Conservation (phyloP, 2,797 vertebrate genomes). For the Betta splendens region DNA sequence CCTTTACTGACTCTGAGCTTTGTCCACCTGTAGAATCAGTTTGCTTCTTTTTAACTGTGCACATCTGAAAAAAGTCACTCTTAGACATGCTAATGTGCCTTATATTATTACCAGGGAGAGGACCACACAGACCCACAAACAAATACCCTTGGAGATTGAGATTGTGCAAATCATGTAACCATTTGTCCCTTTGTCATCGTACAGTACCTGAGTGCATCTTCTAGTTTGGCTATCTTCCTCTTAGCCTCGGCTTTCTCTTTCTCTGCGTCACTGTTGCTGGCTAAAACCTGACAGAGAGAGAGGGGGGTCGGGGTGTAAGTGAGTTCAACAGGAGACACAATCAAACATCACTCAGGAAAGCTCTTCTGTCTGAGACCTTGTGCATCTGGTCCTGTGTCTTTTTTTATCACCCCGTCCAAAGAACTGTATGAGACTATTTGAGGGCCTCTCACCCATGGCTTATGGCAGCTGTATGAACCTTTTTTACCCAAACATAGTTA, state of each 20-base stretch:
- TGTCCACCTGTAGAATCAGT: background rate
- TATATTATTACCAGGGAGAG: background rate
- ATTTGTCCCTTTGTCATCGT: slow-evolving; percentile 15
- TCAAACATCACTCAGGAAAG: slow-evolving; percentile 67
- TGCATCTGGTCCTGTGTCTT: slow-evolving; percentile 59
- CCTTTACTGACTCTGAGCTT: background rate
- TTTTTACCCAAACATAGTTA: too few species aligned
- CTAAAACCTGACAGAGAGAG: slow-evolving; percentile 78
- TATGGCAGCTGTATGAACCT: slow-evolving; percentile 62
- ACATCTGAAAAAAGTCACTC: slow-evolving; percentile 1
- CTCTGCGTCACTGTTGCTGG: slow-evolving; percentile 82
- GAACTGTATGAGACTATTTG: slow-evolving; percentile 47
- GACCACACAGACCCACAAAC: slow-evolving; percentile 1
- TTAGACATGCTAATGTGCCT: background rate
- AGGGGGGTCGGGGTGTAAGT: slow-evolving; percentile 23
- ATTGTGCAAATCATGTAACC: background rate
- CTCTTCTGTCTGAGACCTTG: slow-evolving; percentile 53
- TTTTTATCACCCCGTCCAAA: slow-evolving; percentile 64
- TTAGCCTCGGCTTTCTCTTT: slow-evolving; percentile 82
- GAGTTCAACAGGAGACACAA: slow-evolving; percentile 50
- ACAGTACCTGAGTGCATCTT: slow-evolving; percentile 89
- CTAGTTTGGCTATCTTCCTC: slow-evolving; percentile 84
- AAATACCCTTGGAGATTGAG: background rate
- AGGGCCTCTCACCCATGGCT: slow-evolving; percentile 54
- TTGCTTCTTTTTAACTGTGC: background rate